Percentiles rank a stretch among this genome's conserved stretches.
Evolutionary conservation across 2,888 invertebrate species (phyloP).

Genomic region (Nyleta sp.): DNA sequence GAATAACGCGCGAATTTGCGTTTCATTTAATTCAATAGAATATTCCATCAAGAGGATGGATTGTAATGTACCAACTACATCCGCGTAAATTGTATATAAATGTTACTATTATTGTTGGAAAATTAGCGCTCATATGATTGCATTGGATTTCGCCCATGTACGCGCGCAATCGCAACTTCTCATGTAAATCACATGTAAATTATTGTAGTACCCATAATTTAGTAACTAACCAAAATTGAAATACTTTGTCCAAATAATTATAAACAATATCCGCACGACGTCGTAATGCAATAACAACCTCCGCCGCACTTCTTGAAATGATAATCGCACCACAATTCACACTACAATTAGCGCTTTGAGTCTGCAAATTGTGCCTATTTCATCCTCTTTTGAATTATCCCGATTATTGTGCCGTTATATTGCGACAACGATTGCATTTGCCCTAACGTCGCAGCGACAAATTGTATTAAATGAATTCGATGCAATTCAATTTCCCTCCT

Average conservation of each 20-base stretch:
- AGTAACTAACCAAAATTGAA: constrained; percentile 21
- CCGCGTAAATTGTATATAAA: constrained; percentile 3
- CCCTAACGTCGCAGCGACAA: constrained; percentile 1
- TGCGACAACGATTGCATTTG: constrained; percentile 10
- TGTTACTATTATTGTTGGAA: constrained; percentile 14
- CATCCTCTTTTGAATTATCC: constrained; percentile 18
- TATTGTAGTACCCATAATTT: constrained; percentile 5
- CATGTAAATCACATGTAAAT: constrained; percentile 24
- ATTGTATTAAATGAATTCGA: neutral
- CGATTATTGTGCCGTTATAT: constrained; percentile 1
- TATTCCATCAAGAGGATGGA: neutral
- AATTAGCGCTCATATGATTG: constrained; percentile 5
- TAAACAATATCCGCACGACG: constrained; percentile 6
- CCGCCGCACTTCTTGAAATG: constrained; percentile 14
- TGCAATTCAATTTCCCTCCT: constrained; percentile 7
- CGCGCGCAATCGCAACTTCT: neutral
- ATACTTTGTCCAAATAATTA: constrained; percentile 21
- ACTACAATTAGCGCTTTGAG: constrained; percentile 29
- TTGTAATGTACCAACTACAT: neutral
- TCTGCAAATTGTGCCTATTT: neutral
- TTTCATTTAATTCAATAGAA: neutral
- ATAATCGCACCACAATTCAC: constrained; percentile 26
- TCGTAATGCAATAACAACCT: neutral
- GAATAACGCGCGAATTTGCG: neutral
- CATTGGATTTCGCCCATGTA: neutral